Percentiles rank a stretch among this genome's conserved stretches.
phyloP scores from a whole-genome alignment of 2,797 vertebrate genomes.

The Sebastes steindachneri region DNA sequence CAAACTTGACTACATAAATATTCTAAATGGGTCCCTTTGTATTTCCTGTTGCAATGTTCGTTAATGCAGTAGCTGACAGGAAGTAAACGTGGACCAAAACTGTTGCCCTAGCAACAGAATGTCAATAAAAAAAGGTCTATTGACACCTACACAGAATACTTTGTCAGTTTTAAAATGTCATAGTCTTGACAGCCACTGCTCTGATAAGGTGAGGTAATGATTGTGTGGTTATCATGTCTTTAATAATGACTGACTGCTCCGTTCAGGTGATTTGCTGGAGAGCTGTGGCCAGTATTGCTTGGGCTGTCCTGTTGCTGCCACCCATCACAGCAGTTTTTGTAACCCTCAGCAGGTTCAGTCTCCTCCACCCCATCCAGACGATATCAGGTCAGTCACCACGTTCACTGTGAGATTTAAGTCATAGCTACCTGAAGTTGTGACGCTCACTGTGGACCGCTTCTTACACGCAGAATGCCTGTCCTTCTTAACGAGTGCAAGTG shows the following conservation, averaged over 20 bases:
- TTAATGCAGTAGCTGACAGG: neutral
- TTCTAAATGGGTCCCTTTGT: neutral
- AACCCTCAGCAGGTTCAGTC: slow-evolving; percentile 85
- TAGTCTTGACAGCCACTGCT: neutral
- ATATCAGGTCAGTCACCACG: slow-evolving; percentile 82
- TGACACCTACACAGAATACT: neutral
- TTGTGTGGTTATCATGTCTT: neutral
- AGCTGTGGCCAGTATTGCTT: slow-evolving; percentile 87
- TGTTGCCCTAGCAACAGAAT: neutral
- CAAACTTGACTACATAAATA: neutral
- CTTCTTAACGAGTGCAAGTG: slow-evolving; percentile 83
- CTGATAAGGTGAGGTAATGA: neutral
- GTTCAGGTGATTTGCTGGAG: slow-evolving; percentile 92
- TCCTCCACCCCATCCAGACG: slow-evolving; percentile 89
- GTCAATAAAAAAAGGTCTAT: too few relatives aligned
- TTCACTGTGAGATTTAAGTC: neutral
- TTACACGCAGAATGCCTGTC: slow-evolving; percentile 85
- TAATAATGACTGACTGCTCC: neutral
- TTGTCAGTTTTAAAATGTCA: neutral
- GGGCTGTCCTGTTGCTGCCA: slow-evolving; percentile 91
- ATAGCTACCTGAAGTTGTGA: neutral
- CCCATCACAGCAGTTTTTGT: slow-evolving; percentile 85
- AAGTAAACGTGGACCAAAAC: neutral
- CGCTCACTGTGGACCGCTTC: neutral
- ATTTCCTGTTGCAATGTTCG: neutral